A percentile compares a stretch with the other conserved stretches of the same genome.
Conservation (phyloP, 2,888 invertebrate genomes). For the Agrochola lota region DNA sequence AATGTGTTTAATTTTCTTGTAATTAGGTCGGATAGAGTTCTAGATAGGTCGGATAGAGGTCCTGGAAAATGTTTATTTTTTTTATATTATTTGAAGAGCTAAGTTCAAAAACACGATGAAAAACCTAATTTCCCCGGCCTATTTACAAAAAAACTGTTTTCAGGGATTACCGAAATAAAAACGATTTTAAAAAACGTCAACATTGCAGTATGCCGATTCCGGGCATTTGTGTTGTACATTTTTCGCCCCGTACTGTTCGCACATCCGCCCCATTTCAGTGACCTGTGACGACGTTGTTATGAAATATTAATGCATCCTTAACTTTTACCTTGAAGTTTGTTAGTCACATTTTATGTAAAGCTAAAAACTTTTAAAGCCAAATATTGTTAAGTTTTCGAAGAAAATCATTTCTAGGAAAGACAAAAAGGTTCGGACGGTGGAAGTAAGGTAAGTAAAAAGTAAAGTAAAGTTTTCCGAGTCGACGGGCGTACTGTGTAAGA, state of each 20-base stretch:
- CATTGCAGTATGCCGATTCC: background rate
- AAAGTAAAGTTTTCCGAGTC: background rate
- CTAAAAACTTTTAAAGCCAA: background rate
- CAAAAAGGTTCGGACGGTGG: background rate
- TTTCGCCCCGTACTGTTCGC: background rate
- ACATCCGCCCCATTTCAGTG: background rate
- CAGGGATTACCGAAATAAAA: no score
- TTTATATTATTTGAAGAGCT: no score
- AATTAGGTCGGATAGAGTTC: no score
- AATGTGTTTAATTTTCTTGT: no score
- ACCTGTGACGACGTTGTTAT: background rate
- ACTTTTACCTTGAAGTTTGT: background rate
- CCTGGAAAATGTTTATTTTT: no score
- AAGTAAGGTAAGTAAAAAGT: background rate
- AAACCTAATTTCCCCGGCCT: no score
- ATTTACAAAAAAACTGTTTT: no score
- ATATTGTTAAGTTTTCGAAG: background rate
- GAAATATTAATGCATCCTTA: background rate
- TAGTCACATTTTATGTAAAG: background rate
- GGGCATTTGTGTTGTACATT: background rate
- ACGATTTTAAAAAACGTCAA: background rate
- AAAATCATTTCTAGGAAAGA: background rate
- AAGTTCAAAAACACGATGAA: no score
- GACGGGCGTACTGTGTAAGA: background rate
- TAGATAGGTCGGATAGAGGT: no score